Evolutionary conservation across 2,888 invertebrate genomes (phyloP).

Genomic region (Muschampia plurimacula): DNA sequence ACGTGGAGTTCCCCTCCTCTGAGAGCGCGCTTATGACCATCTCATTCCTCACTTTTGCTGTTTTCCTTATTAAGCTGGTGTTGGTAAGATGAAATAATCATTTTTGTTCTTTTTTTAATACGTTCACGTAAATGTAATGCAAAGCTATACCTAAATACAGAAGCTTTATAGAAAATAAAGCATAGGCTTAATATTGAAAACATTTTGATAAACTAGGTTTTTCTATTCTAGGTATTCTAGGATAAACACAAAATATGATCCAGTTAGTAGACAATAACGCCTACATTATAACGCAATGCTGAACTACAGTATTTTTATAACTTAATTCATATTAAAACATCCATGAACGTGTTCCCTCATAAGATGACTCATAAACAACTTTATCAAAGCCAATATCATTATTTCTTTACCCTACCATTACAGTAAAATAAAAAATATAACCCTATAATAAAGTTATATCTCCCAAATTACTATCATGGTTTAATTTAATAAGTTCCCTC

Average conservation of each 20-base stretch:
- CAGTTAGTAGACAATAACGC: too few relatives aligned
- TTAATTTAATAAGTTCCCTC: constrained; percentile 43
- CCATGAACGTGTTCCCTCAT: not conserved
- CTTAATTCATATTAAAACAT: not conserved
- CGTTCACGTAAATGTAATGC: too few relatives aligned
- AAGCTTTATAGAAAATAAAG: too few relatives aligned
- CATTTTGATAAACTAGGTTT: too few relatives aligned
- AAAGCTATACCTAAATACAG: too few relatives aligned
- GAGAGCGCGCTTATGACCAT: constrained; percentile 94
- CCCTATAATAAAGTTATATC: constrained; percentile 54
- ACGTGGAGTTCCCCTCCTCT: constrained; percentile 91
- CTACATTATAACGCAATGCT: too few relatives aligned
- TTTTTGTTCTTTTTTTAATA: not conserved
- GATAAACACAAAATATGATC: too few relatives aligned
- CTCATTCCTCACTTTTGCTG: constrained; percentile 93
- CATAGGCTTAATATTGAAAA: too few relatives aligned
- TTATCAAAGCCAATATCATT: constrained; percentile 43
- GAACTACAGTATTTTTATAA: not conserved
- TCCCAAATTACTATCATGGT: constrained; percentile 46
- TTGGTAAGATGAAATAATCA: constrained; percentile 84
- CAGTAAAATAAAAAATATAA: constrained; percentile 45
- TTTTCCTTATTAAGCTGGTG: constrained; percentile 93
- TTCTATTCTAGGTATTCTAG: too few relatives aligned
- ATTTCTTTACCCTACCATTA: constrained; percentile 44
- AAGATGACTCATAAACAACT: constrained; percentile 38